Percentiles rank a stretch among this genome's conserved stretches.
Evolutionary conservation across 2,797 vertebrate genomes (phyloP).

Genomic region (Poeciliopsis gracilis): DNA sequence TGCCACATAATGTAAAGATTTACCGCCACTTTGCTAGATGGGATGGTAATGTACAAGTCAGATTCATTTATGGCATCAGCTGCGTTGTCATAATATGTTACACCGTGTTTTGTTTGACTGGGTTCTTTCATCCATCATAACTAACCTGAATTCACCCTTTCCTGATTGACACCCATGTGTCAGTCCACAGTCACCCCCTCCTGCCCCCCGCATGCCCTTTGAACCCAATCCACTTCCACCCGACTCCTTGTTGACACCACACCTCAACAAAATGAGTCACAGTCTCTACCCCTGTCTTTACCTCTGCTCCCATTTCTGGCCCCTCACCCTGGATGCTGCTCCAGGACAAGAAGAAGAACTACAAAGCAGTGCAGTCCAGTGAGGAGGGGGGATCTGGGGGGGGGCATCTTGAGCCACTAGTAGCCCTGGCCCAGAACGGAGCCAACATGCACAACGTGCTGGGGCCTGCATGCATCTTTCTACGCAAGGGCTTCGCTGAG

Average conservation of each 20-base stretch:
- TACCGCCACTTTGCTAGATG: not conserved
- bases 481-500: constrained; percentile 98
- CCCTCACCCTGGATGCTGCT: constrained; percentile 69
- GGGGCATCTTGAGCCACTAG: constrained; percentile 88
- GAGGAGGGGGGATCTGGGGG: constrained; percentile 87
- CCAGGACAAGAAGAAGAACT: constrained; percentile 94
- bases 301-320: constrained; percentile 50
- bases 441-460: constrained; percentile 96
- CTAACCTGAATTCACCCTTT: constrained; percentile 47
- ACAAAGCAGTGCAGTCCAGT: constrained; percentile 90
- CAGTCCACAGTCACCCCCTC: constrained; percentile 35
- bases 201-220: not conserved
- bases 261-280: constrained; percentile 64
- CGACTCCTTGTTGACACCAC: constrained; percentile 55
- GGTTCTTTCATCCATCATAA: constrained; percentile 37
- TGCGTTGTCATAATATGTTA: constrained; percentile 47
- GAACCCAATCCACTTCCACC: constrained; percentile 19
- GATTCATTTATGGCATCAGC: constrained; percentile 52
- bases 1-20: not conserved
- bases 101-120: constrained; percentile 34
- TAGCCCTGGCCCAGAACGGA: constrained; percentile 94
- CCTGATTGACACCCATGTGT: constrained; percentile 50
- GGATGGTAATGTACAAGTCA: constrained; percentile 14
- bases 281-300: constrained; percentile 70
- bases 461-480: constrained; percentile 98